These are phyloP conservation scores for Antrozous pallidus DNA, from an alignment of 2,797 vertebrate species.

Conservation along the genomic window DNA sequence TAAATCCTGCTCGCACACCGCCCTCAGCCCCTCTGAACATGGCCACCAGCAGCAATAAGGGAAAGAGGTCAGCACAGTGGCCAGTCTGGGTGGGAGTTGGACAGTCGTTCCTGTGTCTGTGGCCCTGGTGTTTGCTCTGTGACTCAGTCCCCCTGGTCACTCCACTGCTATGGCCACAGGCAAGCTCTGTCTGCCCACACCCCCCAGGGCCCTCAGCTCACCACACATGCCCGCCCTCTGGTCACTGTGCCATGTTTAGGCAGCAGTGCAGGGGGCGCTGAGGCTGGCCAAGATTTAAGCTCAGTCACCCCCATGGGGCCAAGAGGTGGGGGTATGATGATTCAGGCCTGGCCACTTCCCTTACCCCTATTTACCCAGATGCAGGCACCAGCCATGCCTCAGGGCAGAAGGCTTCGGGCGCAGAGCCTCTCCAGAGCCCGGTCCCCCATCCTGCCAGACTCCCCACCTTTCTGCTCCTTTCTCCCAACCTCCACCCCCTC, in stretches of 20 bases:
- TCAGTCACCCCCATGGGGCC: neutral
- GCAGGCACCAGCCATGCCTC: neutral
- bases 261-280: conserved; percentile 48
- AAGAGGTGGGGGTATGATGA: neutral
- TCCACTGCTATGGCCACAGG: conserved; percentile 46
- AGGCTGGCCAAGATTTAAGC: conserved; percentile 23
- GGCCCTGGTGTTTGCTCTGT: conserved; percentile 58
- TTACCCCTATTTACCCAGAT: conserved; percentile 54
- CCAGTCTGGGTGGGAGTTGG: conserved; percentile 11
- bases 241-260: conserved; percentile 20
- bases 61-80: neutral
- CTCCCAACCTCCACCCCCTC: neutral
- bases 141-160: conserved; percentile 62
- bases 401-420: neutral
- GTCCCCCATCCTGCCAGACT: neutral
- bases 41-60: accelerated
- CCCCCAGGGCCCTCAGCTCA: conserved; percentile 26
- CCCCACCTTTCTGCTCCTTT: neutral
- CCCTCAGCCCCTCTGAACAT: neutral
- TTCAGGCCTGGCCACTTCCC: conserved; percentile 52
- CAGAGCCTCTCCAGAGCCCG: neutral
- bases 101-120: conserved; percentile 64
- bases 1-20: neutral
- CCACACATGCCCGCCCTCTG: conserved; percentile 16
- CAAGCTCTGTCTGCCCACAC: conserved; percentile 39